A percentile compares a stretch with the other conserved stretches of the same genome.
phyloP scores from a whole-genome alignment of 2,888 invertebrate species.

The Rhabditophanes sp. region DNA sequence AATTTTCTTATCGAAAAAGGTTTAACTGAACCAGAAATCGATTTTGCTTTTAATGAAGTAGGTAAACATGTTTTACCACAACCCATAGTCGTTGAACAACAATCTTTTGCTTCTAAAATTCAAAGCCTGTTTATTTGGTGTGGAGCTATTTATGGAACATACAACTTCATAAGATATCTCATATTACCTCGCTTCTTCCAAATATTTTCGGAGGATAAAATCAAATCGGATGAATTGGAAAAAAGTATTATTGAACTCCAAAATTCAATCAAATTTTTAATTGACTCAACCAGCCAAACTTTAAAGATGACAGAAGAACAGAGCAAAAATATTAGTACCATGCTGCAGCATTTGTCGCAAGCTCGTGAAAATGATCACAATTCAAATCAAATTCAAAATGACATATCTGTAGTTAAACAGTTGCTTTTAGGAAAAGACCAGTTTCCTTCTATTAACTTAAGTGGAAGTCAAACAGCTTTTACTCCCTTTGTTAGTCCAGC shows the following conservation, averaged over 20 bases:
- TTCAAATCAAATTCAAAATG: conserved; percentile 12
- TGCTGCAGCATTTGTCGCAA: too few relatives aligned
- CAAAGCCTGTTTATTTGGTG: too few relatives aligned
- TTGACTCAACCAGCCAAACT: conserved; percentile 38
- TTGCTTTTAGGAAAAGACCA: conserved; percentile 31
- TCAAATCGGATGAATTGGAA: conserved; percentile 5
- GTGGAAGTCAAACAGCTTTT: too few relatives aligned
- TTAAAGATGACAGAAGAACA: too few relatives aligned
- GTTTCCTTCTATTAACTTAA: too few relatives aligned
- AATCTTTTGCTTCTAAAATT: too few relatives aligned
- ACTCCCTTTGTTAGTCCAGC: too few relatives aligned
- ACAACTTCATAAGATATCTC: conserved; percentile 31
- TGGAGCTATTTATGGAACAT: conserved; percentile 32
- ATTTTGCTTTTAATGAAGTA: conserved; percentile 10
- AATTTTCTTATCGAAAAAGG: conserved; percentile 34
- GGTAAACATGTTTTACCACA: too few relatives aligned
- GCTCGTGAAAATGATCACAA: too few relatives aligned
- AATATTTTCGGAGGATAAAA: not conserved
- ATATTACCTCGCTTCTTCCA: conserved; percentile 34
- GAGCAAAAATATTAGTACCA: too few relatives aligned
- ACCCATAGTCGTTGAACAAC: too few relatives aligned
- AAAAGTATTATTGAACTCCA: conserved; percentile 34
- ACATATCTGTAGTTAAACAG: conserved; percentile 19
- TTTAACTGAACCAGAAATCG: conserved; percentile 32
- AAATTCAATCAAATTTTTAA: conserved; percentile 41